Evolutionary conservation across 1,140 invertebrate genomes (phyloP).

Genomic region (Lepidurus arcticus): DNA sequence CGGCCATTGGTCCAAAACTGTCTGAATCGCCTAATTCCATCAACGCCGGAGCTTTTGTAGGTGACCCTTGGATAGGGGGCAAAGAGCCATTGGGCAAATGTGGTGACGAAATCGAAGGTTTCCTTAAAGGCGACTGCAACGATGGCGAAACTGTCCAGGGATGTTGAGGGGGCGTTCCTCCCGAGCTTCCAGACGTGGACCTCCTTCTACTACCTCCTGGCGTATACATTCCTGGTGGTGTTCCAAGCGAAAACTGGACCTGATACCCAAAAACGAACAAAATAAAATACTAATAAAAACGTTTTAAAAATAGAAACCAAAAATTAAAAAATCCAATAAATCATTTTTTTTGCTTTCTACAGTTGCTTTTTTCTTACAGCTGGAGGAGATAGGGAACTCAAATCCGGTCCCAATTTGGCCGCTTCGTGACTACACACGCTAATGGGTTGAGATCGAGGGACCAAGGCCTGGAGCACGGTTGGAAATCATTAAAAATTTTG

Average conservation of each 20-base stretch:
- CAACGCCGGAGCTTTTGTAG: conserved; percentile 17
- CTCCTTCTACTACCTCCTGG: conserved; percentile 52
- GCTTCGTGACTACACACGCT: conserved; percentile 52
- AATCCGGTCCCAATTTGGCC: conserved; percentile 48
- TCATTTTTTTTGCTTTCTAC: conserved; percentile 1
- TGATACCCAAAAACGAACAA: conserved; percentile 40
- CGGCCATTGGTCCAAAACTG: conserved; percentile 29
- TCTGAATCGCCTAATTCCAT: conserved; percentile 30
- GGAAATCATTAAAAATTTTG: neutral
- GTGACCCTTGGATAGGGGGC: conserved; percentile 30
- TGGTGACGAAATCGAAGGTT: conserved; percentile 25
- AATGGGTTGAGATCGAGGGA: conserved; percentile 75
- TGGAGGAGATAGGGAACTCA: conserved; percentile 82
- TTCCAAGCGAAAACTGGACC: conserved; percentile 86
- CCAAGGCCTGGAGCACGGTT: conserved; percentile 37
- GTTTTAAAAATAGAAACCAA: conserved; percentile 1
- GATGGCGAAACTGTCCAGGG: conserved; percentile 37
- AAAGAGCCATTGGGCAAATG: conserved; percentile 33
- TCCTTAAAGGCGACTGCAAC: conserved; percentile 29
- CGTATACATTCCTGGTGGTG: conserved; percentile 58
- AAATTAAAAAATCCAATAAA: neutral
- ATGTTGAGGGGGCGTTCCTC: conserved; percentile 66
- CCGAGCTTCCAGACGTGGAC: conserved; percentile 57
- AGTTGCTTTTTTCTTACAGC: conserved; percentile 50
- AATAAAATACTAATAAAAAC: conserved; percentile 24